Evolutionary conservation across 2,113 vertebrate genomes (phyloP), one percentile per base, ranked within the genome.

Genomic region (Eclectus roratus): DNA sequence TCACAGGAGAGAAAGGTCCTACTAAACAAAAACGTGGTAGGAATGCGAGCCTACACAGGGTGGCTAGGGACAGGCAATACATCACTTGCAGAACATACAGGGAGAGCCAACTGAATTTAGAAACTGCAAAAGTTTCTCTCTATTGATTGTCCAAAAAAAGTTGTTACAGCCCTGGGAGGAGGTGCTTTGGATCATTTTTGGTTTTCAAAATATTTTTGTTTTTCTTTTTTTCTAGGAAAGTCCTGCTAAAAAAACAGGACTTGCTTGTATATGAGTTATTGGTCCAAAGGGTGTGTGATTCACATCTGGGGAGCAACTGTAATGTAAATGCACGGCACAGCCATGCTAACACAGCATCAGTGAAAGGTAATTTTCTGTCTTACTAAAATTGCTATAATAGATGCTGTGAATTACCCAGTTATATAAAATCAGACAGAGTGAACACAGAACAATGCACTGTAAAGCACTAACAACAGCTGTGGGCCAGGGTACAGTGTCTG

Each of bases 181-280:
- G 4, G 9, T 55, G 4, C 6, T 72, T 52, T 2, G 0, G 11
- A 27, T 61, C 1, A 11, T 46, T 50, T 0, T 0, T 23, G 7
- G 33, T 85, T 72, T 29, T 73, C 35, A 70, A 35, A 55, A 55
- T 55, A 53, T 10, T 44, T 1, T 3, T 1, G 5, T 23, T 33
- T 5, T 12, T 25, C 18, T 10, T 3, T 11, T 3, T 1, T 2
- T 1, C 4, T 31, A 20, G 9, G 2, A 27, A 53, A 44, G 5
- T 56, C 4, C 4, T 79, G 23, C 9, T 49, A 23, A 31, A 60
- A 88, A 47, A 76, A 64, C n/a, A 72, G 37, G 7, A 7, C 2
- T 49, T 47, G 1, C 10, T 72, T 63, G 13, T 31, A 66, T 14
- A 60, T 44, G n/a, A 91, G 7, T 70, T 89, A 49, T 31, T 69